Conservation (phyloP, 1,140 invertebrate genomes). For the Euschistus heros region DNA sequence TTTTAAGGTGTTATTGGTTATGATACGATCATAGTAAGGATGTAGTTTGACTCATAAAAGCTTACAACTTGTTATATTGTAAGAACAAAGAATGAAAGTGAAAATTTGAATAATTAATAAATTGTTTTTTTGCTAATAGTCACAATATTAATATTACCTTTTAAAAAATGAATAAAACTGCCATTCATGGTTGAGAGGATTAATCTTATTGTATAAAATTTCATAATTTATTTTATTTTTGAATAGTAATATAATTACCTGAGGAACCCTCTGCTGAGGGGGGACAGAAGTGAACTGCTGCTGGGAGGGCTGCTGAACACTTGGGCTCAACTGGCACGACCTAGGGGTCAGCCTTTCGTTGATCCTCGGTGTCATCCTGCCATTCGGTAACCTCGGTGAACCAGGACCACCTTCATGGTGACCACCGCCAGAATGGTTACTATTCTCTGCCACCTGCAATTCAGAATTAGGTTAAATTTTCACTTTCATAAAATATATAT, state of each 20-base stretch:
- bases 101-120: too few relatives aligned
- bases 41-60: too few relatives aligned
- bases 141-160: too few relatives aligned
- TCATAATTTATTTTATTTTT: too few relatives aligned
- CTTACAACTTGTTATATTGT: too few relatives aligned
- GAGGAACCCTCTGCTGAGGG: background rate
- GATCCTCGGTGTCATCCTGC: constrained; percentile 32
- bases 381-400: constrained; percentile 36
- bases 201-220: too few relatives aligned
- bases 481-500: background rate
- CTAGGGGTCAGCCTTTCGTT: constrained; percentile 38
- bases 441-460: constrained; percentile 26
- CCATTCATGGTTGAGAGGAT: too few relatives aligned
- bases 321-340: constrained; percentile 28
- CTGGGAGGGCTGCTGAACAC: constrained; percentile 15
- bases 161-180: too few relatives aligned
- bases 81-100: too few relatives aligned
- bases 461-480: constrained; percentile 4
- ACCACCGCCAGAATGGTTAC: constrained; percentile 21
- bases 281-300: background rate
- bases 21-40: too few relatives aligned
- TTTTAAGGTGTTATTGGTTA: too few relatives aligned
- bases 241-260: background rate
- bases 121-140: too few relatives aligned
- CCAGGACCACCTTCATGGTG: background rate